phyloP scores from a whole-genome alignment of 2,888 invertebrate genomes.

The Polietes domitor region DNA sequence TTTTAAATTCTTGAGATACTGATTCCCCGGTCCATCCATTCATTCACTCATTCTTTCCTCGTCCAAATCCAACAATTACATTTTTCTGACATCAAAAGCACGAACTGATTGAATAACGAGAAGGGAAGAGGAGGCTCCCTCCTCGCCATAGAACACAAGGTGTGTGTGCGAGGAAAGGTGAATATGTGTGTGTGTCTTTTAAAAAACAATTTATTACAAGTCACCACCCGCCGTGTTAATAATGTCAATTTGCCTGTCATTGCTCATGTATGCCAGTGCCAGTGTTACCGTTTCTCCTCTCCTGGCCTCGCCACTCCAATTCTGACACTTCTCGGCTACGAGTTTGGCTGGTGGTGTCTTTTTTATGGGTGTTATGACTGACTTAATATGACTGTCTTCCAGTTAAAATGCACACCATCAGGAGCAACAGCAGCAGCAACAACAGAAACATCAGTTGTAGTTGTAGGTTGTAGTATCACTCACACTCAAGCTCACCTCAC shows the following conservation, averaged over 20 bases:
- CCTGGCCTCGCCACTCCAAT: too few species aligned
- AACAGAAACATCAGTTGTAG: constrained; percentile 40
- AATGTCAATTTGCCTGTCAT: constrained; percentile 72
- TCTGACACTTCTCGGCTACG: background rate
- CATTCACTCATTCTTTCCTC: background rate
- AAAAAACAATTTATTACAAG: constrained; percentile 38
- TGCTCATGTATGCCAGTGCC: constrained; percentile 56
- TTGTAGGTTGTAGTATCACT: background rate
- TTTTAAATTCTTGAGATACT: background rate
- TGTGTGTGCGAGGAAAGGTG: background rate
- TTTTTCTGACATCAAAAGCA: background rate
- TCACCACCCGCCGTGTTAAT: constrained; percentile 71
- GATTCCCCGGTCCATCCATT: background rate
- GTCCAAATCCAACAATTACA: background rate
- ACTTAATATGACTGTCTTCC: constrained; percentile 59
- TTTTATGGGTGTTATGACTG: constrained; percentile 54
- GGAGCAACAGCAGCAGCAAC: constrained; percentile 28
- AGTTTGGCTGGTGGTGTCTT: background rate
- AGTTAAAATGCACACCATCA: constrained; percentile 38
- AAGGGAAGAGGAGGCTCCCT: background rate
- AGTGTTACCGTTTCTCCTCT: constrained; percentile 46
- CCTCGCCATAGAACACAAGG: too few species aligned
- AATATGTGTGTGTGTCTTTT: constrained; percentile 5
- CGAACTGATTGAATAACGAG: background rate
- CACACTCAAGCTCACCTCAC: too few species aligned